A percentile compares a stretch with the other conserved stretches of the same genome.
phyloP scores from a whole-genome alignment of 2,797 vertebrate species.

The Epinephelus coioides region DNA sequence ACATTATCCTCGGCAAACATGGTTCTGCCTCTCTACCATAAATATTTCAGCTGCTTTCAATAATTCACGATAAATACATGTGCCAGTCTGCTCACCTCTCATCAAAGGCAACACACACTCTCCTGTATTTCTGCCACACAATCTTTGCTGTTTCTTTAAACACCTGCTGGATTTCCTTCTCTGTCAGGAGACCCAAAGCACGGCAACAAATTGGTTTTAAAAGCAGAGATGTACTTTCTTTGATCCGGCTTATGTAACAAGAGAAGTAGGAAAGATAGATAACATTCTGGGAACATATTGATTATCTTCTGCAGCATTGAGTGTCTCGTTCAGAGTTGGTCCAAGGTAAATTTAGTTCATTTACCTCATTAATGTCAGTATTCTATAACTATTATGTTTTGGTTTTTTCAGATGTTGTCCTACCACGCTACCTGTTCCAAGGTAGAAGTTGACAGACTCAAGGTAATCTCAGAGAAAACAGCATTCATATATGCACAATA shows the following conservation, averaged over 20 bases:
- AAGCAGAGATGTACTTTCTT: slow-evolving; percentile 15
- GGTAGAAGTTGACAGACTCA: slow-evolving; percentile 88
- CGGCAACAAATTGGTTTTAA: slow-evolving; percentile 35
- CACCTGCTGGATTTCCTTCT: slow-evolving; percentile 9
- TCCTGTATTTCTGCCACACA: slow-evolving; percentile 37
- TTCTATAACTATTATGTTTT: slow-evolving; percentile 12
- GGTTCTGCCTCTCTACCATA: slow-evolving; percentile 52
- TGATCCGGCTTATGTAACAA: slow-evolving; percentile 28
- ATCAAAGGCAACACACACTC: slow-evolving; percentile 52
- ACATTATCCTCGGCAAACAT: slow-evolving; percentile 67
- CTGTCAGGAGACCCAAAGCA: slow-evolving; percentile 10
- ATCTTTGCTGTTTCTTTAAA: slow-evolving; percentile 43
- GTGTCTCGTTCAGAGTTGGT: not conserved
- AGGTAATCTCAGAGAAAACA: slow-evolving; percentile 75
- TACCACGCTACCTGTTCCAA: slow-evolving; percentile 90
- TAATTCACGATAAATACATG: slow-evolving; percentile 71
- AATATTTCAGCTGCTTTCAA: slow-evolving; percentile 79
- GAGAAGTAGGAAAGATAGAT: slow-evolving; percentile 5
- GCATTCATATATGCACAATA: not conserved
- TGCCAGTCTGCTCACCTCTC: slow-evolving; percentile 53
- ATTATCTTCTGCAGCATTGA: not conserved
- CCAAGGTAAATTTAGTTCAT: not conserved
- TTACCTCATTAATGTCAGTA: not conserved
- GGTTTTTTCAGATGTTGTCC: slow-evolving; percentile 85
- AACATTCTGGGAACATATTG: slow-evolving; percentile 17